These are phyloP conservation scores for Cottus gobio DNA, from an alignment of 2,113 vertebrate species.

Conservation along the genomic window DNA sequence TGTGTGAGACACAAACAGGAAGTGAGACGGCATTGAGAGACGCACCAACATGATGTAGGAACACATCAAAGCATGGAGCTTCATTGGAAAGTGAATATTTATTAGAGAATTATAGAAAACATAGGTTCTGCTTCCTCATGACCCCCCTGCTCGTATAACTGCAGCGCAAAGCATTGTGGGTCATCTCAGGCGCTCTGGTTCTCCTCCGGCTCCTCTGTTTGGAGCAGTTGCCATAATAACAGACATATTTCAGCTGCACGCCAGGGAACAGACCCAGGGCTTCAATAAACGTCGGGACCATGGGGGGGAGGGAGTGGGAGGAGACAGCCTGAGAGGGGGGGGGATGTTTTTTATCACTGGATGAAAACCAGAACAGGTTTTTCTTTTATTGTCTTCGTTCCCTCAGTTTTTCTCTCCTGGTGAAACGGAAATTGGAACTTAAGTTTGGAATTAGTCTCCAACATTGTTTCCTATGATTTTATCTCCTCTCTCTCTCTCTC, in stretches of 20 bases:
- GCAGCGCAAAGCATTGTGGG: too few species aligned
- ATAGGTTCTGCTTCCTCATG: too few species aligned
- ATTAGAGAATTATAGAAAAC: background rate
- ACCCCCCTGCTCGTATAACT: too few species aligned
- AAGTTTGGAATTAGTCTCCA: constrained; percentile 55
- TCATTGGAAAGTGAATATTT: background rate
- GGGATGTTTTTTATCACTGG: background rate
- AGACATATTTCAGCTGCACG: constrained; percentile 51
- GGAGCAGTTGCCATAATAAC: constrained; percentile 71
- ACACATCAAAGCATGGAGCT: too few species aligned
- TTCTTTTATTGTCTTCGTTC: constrained; percentile 15
- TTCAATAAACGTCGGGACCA: constrained; percentile 65
- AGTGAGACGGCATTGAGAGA: too few species aligned
- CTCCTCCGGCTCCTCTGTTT: constrained; percentile 60
- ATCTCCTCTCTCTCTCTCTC: constrained; percentile 25
- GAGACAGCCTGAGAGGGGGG: background rate
- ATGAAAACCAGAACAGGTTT: constrained; percentile 50
- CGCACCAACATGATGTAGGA: too few species aligned
- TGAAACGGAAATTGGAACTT: constrained; percentile 52
- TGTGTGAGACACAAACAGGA: too few species aligned
- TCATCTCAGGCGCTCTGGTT: constrained; percentile 34
- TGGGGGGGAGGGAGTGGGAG: background rate
- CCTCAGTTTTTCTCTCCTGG: background rate
- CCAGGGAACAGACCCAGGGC: constrained; percentile 51
- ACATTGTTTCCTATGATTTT: constrained; percentile 30